Conservation (phyloP, 2,797 vertebrate species). For the Rhinophrynus dorsalis region DNA sequence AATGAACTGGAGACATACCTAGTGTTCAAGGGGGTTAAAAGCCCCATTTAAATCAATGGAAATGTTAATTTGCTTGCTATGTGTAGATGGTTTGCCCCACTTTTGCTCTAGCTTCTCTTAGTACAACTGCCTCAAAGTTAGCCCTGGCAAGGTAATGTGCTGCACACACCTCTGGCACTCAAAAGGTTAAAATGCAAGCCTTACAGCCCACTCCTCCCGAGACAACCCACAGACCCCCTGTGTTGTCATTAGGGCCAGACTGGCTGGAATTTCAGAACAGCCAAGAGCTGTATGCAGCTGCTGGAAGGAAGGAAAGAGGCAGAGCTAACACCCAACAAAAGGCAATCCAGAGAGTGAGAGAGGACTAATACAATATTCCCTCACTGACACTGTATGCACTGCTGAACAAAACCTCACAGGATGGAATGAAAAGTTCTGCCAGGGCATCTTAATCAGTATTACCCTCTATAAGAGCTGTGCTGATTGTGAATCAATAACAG, state of each 20-base stretch:
- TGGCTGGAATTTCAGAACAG: conserved; percentile 40
- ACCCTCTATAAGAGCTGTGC: not conserved
- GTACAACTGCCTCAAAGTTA: too few relatives aligned
- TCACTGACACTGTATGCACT: conserved; percentile 3
- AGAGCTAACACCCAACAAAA: conserved; percentile 49
- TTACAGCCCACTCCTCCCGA: conserved; percentile 31
- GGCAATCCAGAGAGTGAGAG: conserved; percentile 14
- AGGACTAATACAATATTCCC: too few relatives aligned
- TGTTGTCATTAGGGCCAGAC: conserved; percentile 38
- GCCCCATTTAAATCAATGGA: too few relatives aligned
- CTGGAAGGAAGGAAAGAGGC: conserved; percentile 47
- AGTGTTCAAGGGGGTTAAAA: too few relatives aligned
- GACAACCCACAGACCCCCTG: conserved; percentile 29
- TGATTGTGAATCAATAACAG: not conserved
- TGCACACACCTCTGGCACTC: too few relatives aligned
- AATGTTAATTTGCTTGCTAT: too few relatives aligned
- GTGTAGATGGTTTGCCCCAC: too few relatives aligned
- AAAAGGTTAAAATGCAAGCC: not conserved
- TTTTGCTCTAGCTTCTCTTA: too few relatives aligned
- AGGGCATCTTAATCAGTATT: not conserved
- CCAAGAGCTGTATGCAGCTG: conserved; percentile 43
- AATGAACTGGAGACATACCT: too few relatives aligned
- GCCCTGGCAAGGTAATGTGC: too few relatives aligned
- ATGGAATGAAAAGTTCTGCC: conserved; percentile 13
- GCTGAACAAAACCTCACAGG: not conserved